phyloP scores from a whole-genome alignment of 2,797 vertebrate genomes.

The Liparis tanakae region DNA sequence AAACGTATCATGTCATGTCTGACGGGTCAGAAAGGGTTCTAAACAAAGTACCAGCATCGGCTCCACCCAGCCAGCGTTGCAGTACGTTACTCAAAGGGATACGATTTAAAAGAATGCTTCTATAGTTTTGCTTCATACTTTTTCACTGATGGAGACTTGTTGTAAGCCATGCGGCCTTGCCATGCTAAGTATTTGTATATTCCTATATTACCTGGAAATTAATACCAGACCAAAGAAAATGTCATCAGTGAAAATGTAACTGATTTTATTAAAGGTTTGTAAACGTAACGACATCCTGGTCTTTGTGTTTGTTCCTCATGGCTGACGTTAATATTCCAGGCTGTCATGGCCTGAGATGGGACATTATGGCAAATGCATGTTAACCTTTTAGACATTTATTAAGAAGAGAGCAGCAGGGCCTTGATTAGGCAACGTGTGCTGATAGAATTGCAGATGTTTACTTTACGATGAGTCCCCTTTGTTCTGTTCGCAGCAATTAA shows the following conservation, averaged over 20 bases:
- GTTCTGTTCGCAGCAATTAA: not conserved
- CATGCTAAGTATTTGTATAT: constrained; percentile 36
- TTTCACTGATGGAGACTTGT: constrained; percentile 2
- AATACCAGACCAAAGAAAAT: constrained; percentile 20
- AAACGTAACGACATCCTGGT: not conserved
- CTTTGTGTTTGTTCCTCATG: not conserved
- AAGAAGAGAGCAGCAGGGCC: not conserved
- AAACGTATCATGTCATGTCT: constrained; percentile 32
- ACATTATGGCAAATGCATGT: not conserved
- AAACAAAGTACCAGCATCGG: constrained; percentile 11
- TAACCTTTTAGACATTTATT: not conserved
- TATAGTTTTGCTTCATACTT: constrained; percentile 23
- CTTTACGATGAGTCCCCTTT: not conserved
- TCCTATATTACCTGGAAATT: constrained; percentile 25
- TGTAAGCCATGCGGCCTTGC: constrained; percentile 48
- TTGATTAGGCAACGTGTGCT: not conserved
- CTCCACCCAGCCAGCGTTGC: not conserved
- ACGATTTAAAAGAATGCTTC: constrained; percentile 7
- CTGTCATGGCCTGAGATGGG: not conserved
- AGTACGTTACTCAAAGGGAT: constrained; percentile 4
- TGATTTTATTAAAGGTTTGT: constrained; percentile 45
- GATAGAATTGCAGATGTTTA: not conserved
- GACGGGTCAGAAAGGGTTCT: not conserved
- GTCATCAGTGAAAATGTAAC: constrained; percentile 11
- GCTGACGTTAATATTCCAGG: not conserved